A percentile compares a stretch with the other conserved stretches of the same genome.
These are phyloP conservation scores for Ginglymostoma cirratum DNA, from an alignment of 2,113 vertebrate species.

Conservation along the genomic window DNA sequence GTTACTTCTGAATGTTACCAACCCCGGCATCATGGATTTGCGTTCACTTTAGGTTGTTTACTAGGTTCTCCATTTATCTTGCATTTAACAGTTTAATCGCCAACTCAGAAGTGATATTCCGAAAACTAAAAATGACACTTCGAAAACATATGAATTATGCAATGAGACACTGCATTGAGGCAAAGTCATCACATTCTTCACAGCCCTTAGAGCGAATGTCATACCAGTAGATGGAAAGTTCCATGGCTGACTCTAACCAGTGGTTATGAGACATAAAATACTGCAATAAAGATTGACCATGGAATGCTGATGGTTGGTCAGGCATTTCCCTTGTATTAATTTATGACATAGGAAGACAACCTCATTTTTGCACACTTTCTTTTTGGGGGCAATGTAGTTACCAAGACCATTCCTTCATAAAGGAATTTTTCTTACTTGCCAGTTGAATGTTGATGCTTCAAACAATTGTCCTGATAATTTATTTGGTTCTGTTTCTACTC, in stretches of 20 bases:
- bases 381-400: neutral
- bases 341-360: neutral
- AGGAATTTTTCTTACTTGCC: neutral
- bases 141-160: too few relatives aligned
- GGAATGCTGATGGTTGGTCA: neutral
- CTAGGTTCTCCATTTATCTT: too few relatives aligned
- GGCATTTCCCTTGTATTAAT: neutral
- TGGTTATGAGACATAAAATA: neutral
- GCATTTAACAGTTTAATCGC: too few relatives aligned
- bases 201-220: neutral
- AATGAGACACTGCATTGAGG: neutral
- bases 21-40: too few relatives aligned
- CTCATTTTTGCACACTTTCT: neutral
- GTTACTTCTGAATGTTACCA: too few relatives aligned
- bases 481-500: neutral
- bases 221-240: neutral
- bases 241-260: neutral
- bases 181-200: neutral
- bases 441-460: neutral
- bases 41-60: too few relatives aligned
- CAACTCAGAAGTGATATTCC: too few relatives aligned
- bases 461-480: neutral
- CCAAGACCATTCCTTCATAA: neutral
- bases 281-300: neutral
- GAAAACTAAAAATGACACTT: too few relatives aligned